A percentile compares a stretch with the other conserved stretches of the same genome.
Evolutionary conservation across 2,888 invertebrate genomes (phyloP).

Genomic region (Peribatodes rhomboidaria): DNA sequence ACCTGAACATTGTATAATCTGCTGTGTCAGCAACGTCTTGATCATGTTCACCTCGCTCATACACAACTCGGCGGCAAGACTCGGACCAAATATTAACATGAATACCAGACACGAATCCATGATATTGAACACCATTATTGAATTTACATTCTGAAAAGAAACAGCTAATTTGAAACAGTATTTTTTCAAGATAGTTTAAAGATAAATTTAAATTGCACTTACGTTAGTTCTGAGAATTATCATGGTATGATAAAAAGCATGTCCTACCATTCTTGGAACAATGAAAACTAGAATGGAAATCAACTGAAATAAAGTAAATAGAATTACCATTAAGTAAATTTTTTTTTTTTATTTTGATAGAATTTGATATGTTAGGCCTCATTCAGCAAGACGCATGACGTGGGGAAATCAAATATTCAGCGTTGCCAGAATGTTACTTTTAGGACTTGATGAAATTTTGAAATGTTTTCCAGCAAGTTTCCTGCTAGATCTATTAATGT

Average conservation of each 20-base stretch:
- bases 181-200: not conserved
- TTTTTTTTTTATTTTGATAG: too few relatives aligned
- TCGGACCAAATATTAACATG: not conserved
- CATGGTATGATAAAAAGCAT: not conserved
- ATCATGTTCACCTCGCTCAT: not conserved
- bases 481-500: too few relatives aligned
- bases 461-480: too few relatives aligned
- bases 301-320: conserved; percentile 1
- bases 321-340: not conserved
- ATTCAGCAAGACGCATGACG: too few relatives aligned
- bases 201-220: not conserved
- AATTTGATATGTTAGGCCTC: too few relatives aligned
- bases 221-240: not conserved
- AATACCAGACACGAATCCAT: not conserved
- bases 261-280: not conserved
- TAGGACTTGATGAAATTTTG: too few relatives aligned
- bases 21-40: not conserved
- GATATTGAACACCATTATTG: not conserved
- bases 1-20: conserved; percentile 8
- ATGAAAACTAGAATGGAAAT: not conserved
- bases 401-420: too few relatives aligned
- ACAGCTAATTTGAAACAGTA: not conserved
- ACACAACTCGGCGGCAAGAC: conserved; percentile 4
- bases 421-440: too few relatives aligned
- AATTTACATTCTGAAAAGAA: not conserved